Conservation (phyloP, 1,140 invertebrate species). For the Lithobius niger region DNA sequence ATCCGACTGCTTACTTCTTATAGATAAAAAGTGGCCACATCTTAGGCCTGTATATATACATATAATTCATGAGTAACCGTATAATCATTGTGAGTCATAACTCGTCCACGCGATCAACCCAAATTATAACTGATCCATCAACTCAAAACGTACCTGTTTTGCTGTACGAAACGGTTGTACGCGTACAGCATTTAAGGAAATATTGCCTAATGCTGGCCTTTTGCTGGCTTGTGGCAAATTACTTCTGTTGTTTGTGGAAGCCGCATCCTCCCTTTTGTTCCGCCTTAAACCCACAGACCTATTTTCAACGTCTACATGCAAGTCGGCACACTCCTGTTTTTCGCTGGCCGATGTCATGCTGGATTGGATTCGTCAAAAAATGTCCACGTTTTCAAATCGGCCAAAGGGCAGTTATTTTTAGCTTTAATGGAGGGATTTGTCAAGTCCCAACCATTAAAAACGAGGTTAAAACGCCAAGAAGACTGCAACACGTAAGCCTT, state of each 20-base stretch:
- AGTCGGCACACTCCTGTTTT: no score
- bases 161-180: neutral
- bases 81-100: neutral
- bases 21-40: neutral
- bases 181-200: neutral
- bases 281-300: neutral
- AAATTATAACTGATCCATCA: neutral
- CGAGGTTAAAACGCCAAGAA: no score
- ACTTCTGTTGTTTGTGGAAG: neutral
- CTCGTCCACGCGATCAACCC: neutral
- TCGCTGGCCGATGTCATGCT: no score
- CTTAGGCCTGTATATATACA: neutral
- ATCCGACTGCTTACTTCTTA: no score
- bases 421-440: no score
- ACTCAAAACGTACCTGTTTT: neutral
- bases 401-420: no score
- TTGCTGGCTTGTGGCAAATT: constrained; percentile 1
- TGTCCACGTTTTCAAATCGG: no score
- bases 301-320: neutral
- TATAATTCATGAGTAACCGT: neutral
- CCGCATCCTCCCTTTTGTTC: neutral
- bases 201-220: neutral
- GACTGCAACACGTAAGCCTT: no score
- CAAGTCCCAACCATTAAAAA: no score
- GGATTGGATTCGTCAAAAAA: no score